Percentiles rank a stretch among this genome's conserved stretches.
Evolutionary conservation across 2,888 invertebrate species (phyloP).

Genomic region (Mesorhabditis belari): DNA sequence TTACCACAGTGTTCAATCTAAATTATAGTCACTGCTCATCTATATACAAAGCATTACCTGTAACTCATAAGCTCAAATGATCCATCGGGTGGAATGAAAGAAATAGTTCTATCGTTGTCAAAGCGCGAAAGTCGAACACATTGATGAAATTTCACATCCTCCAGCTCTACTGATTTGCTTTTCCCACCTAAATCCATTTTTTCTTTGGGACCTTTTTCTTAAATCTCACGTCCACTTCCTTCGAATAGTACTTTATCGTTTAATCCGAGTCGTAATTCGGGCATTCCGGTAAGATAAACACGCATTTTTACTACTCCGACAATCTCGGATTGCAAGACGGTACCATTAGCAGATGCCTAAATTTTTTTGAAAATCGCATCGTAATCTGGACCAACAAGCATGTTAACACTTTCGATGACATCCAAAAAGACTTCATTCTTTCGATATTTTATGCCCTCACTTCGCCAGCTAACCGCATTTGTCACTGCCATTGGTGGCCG

Average conservation of each 20-base stretch:
- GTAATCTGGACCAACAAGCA: slow-evolving; percentile 62
- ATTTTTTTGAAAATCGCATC: slow-evolving; percentile 1
- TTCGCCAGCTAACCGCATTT: slow-evolving; percentile 97
- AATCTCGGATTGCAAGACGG: slow-evolving; percentile 90
- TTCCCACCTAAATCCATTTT: slow-evolving; percentile 15
- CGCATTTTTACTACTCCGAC: slow-evolving; percentile 98
- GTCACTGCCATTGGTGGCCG: slow-evolving; percentile 96
- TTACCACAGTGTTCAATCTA: slow-evolving; percentile 60
- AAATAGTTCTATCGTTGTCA: slow-evolving; percentile 87
- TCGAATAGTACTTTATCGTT: slow-evolving; percentile 96
- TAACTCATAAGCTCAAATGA: slow-evolving; percentile 83
- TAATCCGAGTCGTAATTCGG: slow-evolving; percentile 85
- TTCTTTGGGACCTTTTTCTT: neutral
- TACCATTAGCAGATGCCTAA: slow-evolving; percentile 84
- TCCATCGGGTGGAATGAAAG: slow-evolving; percentile 94
- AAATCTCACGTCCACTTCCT: slow-evolving; percentile 71
- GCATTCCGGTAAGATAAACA: slow-evolving; percentile 96
- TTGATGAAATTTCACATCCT: slow-evolving; percentile 97
- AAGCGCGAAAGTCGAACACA: slow-evolving; percentile 91
- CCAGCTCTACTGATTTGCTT: slow-evolving; percentile 92
- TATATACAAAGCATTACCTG: slow-evolving; percentile 6
- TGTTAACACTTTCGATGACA: slow-evolving; percentile 94
- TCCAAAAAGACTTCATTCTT: slow-evolving; percentile 98
- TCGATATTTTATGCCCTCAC: slow-evolving; percentile 94
- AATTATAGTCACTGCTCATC: neutral